Conservation (phyloP, 2,888 invertebrate species). For the Andrena fulva region DNA sequence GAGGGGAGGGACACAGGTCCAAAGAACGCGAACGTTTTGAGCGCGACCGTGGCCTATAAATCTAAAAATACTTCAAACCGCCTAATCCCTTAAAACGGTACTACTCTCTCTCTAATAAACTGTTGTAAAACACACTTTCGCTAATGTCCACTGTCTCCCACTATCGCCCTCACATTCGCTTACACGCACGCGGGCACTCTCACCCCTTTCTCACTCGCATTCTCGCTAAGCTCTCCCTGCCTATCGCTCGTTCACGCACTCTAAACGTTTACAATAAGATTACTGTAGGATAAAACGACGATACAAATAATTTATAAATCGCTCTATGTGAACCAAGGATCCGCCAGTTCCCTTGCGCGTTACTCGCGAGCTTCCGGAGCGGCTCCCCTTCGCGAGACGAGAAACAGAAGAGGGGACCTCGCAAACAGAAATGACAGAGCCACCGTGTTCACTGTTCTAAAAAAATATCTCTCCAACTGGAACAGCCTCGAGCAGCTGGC, state of each 20-base stretch:
- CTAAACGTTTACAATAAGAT: conserved; percentile 41
- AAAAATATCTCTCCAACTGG: not conserved
- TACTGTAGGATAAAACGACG: conserved; percentile 56
- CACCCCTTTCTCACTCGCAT: not conserved
- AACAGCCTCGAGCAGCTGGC: too few relatives aligned
- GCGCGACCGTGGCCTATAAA: conserved; percentile 58
- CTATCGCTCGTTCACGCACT: not conserved
- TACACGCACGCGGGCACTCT: not conserved
- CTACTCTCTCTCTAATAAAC: conserved; percentile 45
- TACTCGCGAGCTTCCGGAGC: not conserved
- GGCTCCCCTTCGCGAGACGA: not conserved
- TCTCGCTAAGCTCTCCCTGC: not conserved
- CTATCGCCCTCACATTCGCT: not conserved
- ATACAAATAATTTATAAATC: conserved; percentile 71
- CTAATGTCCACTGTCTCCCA: conserved; percentile 17
- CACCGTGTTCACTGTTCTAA: not conserved
- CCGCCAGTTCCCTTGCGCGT: conserved; percentile 27
- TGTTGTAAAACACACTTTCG: conserved; percentile 44
- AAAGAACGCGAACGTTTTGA: conserved; percentile 27
- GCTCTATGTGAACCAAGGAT: conserved; percentile 39
- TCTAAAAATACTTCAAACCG: conserved; percentile 66
- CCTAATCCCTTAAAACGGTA: conserved; percentile 60
- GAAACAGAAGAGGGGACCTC: conserved; percentile 2
- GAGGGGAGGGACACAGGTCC: conserved; percentile 14
- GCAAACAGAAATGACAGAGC: not conserved